Conservation (phyloP, 2,888 invertebrate genomes). For the Dynastes maya region DNA sequence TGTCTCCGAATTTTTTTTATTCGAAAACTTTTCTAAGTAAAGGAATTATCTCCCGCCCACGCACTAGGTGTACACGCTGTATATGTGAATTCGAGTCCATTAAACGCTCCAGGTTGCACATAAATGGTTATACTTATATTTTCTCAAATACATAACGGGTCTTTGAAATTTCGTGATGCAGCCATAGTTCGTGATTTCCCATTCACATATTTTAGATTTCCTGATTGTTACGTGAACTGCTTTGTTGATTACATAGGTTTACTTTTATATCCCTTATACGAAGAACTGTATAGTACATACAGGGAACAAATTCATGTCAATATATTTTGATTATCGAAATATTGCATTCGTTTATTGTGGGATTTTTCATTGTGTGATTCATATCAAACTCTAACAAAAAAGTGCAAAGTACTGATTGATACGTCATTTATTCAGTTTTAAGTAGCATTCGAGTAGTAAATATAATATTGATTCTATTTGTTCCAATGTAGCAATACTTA, state of each 20-base stretch:
- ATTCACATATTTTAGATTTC: conserved; percentile 24
- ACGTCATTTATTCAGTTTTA: neutral
- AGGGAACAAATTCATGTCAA: no score
- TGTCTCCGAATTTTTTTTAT: no score
- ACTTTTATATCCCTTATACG: conserved; percentile 5
- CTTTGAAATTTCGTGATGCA: conserved; percentile 11
- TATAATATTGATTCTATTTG: neutral
- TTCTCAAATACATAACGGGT: conserved; percentile 20
- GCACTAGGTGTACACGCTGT: no score
- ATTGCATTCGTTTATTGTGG: neutral
- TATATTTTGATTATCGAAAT: neutral
- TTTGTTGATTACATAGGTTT: conserved; percentile 12
- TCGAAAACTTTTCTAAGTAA: no score
- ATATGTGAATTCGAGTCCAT: no score
- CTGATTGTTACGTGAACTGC: conserved; percentile 29
- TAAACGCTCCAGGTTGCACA: neutral
- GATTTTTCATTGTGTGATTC: neutral
- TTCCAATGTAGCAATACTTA: neutral
- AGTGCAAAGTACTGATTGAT: neutral
- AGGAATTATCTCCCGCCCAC: no score
- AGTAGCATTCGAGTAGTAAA: neutral
- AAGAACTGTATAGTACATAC: neutral
- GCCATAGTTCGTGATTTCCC: conserved; percentile 36
- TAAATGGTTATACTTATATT: conserved; percentile 5
- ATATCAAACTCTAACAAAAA: no score